Evolutionary conservation across 1,140 invertebrate genomes (phyloP), one percentile per base, ranked within the genome.

Genomic region (Forficula auricularia): DNA sequence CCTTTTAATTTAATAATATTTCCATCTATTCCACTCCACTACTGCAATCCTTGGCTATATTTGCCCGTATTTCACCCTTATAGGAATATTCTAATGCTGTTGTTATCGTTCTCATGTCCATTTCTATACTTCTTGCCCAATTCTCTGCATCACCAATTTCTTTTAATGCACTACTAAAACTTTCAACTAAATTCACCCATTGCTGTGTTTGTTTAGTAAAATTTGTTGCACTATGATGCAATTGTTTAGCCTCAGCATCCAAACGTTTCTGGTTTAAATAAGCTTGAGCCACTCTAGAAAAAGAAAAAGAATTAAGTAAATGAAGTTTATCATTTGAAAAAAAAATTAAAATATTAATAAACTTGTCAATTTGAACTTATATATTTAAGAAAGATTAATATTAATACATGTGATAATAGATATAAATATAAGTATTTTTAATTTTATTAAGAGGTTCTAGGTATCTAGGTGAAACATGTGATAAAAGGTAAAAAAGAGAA

Each of bases 61-160:
- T 27, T 10, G 22, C 22, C 22, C 22, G 4, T 4, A 27, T 27
- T 10, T 27, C 22, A 65, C 80, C 84, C 73, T 91, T 91, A 61
- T 97, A 96, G 14, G 88, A 89, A 66, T 88, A 82, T 68, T 97
- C 90, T 40, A 98, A 66, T 18, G 89, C 87, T 54, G 80, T 82
- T 19, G 87, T 85, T 50, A 98, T 84, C 0, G 82, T 82, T 60
- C 80, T 76, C 77, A 98, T 92, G 61, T 99, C 95, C 38, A 77
- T 78, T 65, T 98, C 94, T 51, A 99, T 98, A 48, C 82, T 92
- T 50, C 80, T 75, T 0, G 94, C 87, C 94, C 94, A 99, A 63
- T 95, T 97, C 61, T 98, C 90, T 7, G 95, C 91, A 72, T 99
- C 92, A 10, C 95, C 95, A 37, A 99, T 77, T 71, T 98, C 92